These are phyloP conservation scores for Boleophthalmus pectinirostris DNA, from an alignment of 2,113 vertebrate species.

Conservation along the genomic window DNA sequence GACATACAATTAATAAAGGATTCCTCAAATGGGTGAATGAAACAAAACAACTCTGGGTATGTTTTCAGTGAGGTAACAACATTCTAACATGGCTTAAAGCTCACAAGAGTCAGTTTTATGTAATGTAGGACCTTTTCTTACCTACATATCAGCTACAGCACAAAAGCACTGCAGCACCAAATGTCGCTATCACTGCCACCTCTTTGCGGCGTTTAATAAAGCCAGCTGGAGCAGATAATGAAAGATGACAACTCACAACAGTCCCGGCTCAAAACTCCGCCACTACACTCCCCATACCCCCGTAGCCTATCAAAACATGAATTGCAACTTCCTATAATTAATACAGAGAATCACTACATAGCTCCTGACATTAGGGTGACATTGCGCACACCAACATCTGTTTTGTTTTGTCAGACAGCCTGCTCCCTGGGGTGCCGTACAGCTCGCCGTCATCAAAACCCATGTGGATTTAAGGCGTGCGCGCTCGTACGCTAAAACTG, in stretches of 20 bases:
- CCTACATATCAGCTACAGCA: conserved; percentile 2
- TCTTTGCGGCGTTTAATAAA: conserved; percentile 16
- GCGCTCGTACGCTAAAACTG: neutral
- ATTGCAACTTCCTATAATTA: conserved; percentile 28
- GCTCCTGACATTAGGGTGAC: conserved; percentile 57
- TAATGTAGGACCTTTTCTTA: neutral
- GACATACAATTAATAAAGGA: too few relatives aligned
- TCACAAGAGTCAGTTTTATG: too few relatives aligned
- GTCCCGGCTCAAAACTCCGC: conserved; percentile 31
- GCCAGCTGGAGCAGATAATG: conserved; percentile 34
- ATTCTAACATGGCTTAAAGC: too few relatives aligned
- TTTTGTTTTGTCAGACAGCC: conserved; percentile 63
- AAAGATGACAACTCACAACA: conserved; percentile 31
- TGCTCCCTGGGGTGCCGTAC: conserved; percentile 51
- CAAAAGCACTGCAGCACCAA: conserved; percentile 39
- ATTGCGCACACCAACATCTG: conserved; percentile 61
- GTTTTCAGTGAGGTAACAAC: too few relatives aligned
- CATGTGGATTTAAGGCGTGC: conserved; percentile 36
- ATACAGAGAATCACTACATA: conserved; percentile 24
- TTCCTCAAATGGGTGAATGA: too few relatives aligned
- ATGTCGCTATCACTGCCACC: conserved; percentile 6
- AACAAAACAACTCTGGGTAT: too few relatives aligned
- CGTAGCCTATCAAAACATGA: conserved; percentile 22
- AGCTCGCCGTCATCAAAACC: conserved; percentile 56
- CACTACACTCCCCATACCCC: conserved; percentile 33